A percentile compares a stretch with the other conserved stretches of the same genome.
Evolutionary conservation across 2,113 vertebrate species (phyloP).

Genomic region (Chascanopsetta lugubris): DNA sequence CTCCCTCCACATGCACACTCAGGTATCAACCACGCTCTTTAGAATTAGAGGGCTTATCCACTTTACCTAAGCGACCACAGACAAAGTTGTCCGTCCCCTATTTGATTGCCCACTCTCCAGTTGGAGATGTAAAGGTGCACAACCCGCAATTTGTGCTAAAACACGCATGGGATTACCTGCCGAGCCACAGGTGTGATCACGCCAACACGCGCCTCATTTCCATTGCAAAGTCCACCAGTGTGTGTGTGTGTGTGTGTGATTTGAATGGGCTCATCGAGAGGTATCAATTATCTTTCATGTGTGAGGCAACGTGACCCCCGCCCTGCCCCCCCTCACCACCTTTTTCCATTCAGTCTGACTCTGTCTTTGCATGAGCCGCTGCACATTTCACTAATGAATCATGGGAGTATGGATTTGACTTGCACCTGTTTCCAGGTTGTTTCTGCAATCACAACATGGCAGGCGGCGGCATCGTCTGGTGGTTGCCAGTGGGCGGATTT

Average conservation of each 20-base stretch:
- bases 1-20: conserved; percentile 46
- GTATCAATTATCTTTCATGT: conserved; percentile 36
- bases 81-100: conserved; percentile 35
- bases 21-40: conserved; percentile 41
- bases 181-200: conserved; percentile 64
- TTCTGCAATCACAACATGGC: not conserved
- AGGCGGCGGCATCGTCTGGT: not conserved
- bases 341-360: conserved; percentile 45
- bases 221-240: conserved; percentile 57
- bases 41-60: conserved; percentile 33
- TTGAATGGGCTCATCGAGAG: conserved; percentile 57
- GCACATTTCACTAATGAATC: not conserved
- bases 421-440: conserved; percentile 13
- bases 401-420: conserved; percentile 1
- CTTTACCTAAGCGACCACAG: conserved; percentile 59
- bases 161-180: conserved; percentile 48
- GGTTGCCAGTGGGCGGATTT: not conserved
- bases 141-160: conserved; percentile 52
- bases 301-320: conserved; percentile 14
- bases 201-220: conserved; percentile 58
- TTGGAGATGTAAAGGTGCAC: conserved; percentile 53
- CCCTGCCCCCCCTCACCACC: conserved; percentile 20
- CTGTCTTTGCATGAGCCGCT: accelerated
- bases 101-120: conserved; percentile 29
- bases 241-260: conserved; percentile 46